These are phyloP conservation scores for Linnaemya vulpina DNA, from an alignment of 2,888 invertebrate genomes.

Conservation along the genomic window DNA sequence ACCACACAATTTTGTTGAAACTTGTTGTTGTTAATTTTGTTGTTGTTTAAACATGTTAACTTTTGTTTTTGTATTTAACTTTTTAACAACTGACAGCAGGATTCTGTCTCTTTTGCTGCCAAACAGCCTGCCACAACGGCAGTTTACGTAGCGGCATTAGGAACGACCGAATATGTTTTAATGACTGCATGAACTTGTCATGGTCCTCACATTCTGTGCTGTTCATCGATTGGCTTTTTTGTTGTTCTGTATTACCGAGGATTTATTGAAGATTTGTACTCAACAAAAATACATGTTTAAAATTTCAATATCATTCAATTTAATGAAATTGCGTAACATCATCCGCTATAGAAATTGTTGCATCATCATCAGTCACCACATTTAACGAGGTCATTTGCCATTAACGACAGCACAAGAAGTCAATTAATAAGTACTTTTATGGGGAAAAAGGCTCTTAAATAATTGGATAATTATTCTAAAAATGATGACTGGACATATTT, in stretches of 20 bases:
- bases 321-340: constrained; percentile 25
- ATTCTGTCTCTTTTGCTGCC: background rate
- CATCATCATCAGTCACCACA: constrained; percentile 7
- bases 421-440: background rate
- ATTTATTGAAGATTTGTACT: constrained; percentile 29
- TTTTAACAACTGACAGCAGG: constrained; percentile 44
- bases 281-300: constrained; percentile 19
- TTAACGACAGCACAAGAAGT: background rate
- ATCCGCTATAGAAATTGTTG: constrained; percentile 10
- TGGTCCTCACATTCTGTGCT: background rate
- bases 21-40: background rate
- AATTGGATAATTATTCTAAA: background rate
- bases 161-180: constrained; percentile 27
- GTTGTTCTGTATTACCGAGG: constrained; percentile 11
- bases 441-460: background rate
- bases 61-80: constrained; percentile 41
- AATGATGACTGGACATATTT: no score
- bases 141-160: constrained; percentile 6
- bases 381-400: background rate
- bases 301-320: constrained; percentile 40
- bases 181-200: constrained; percentile 43
- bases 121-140: background rate
- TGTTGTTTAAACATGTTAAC: constrained; percentile 24
- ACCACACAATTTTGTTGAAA: background rate
- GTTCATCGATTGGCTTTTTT: constrained; percentile 13